Conservation (phyloP, 2,113 vertebrate species). For the Cercocebus atys region DNA sequence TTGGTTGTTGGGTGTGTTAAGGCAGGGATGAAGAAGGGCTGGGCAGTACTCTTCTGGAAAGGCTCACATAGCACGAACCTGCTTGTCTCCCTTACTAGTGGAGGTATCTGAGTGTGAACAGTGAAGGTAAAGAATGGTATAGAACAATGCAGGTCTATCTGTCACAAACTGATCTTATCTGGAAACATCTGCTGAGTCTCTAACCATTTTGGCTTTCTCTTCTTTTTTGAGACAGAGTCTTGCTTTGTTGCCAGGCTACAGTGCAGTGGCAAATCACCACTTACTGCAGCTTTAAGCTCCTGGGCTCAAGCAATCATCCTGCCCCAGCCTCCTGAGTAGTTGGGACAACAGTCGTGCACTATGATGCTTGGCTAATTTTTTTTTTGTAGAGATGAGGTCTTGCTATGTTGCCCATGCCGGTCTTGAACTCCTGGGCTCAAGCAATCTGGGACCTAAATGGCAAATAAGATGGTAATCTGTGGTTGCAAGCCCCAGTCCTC, state of each 20-base stretch:
- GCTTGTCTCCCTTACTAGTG: neutral
- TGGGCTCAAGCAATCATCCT: too few species aligned
- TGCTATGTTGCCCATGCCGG: too few species aligned
- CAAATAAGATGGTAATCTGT: conserved; percentile 1
- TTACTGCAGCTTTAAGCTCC: too few species aligned
- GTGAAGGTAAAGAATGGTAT: neutral
- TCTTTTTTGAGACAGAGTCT: neutral
- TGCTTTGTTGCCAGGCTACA: too few species aligned
- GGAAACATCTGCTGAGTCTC: neutral
- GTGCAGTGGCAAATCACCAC: too few species aligned
- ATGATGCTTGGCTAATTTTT: too few species aligned
- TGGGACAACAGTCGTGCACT: too few species aligned
- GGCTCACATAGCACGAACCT: neutral
- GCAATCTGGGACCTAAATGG: neutral
- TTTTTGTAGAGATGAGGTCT: too few species aligned
- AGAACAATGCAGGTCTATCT: neutral
- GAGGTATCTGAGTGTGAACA: neutral
- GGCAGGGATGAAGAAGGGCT: neutral
- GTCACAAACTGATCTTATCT: neutral
- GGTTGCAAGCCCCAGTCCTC: neutral
- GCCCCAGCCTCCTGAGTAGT: too few species aligned
- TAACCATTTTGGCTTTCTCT: neutral
- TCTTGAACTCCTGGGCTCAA: too few species aligned
- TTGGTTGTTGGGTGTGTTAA: neutral
- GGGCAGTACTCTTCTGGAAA: neutral